Conservation (phyloP, 2,113 vertebrate genomes). For the Scomber colias region DNA sequence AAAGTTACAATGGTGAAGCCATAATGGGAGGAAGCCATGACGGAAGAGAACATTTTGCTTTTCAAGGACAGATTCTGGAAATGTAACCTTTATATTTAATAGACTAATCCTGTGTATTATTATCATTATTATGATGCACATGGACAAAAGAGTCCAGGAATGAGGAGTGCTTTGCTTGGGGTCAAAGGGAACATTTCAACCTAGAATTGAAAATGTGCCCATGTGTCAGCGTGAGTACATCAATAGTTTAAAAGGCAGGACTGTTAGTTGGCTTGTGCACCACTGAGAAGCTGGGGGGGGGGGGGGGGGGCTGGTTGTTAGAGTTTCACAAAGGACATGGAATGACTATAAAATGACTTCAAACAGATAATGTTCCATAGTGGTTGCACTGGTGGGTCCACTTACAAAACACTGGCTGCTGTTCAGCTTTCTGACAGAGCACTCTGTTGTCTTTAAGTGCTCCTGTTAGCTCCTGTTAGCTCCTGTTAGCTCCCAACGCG, state of each 20-base stretch:
- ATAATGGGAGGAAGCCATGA: too few species aligned
- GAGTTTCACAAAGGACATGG: background rate
- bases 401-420: slow-evolving; percentile 23
- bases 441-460: slow-evolving; percentile 10
- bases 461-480: background rate
- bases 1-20: too few species aligned
- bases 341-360: slow-evolving; percentile 19
- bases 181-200: background rate
- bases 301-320: background rate
- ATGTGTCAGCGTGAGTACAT: background rate
- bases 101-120: too few species aligned
- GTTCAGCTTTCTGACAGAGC: slow-evolving; percentile 12
- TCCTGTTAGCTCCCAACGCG: background rate
- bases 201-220: background rate
- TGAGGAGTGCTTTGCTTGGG: background rate
- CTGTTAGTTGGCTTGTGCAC: slow-evolving; percentile 1
- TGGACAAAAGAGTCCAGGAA: background rate
- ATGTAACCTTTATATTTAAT: too few species aligned
- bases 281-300: background rate
- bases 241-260: slow-evolving; percentile 2
- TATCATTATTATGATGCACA: too few species aligned
- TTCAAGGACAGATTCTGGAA: too few species aligned
- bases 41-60: too few species aligned
- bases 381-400: slow-evolving; percentile 12
- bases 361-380: slow-evolving; percentile 3